Evolutionary conservation across 1,140 invertebrate genomes (phyloP).

Genomic region (Drosophila pandora): DNA sequence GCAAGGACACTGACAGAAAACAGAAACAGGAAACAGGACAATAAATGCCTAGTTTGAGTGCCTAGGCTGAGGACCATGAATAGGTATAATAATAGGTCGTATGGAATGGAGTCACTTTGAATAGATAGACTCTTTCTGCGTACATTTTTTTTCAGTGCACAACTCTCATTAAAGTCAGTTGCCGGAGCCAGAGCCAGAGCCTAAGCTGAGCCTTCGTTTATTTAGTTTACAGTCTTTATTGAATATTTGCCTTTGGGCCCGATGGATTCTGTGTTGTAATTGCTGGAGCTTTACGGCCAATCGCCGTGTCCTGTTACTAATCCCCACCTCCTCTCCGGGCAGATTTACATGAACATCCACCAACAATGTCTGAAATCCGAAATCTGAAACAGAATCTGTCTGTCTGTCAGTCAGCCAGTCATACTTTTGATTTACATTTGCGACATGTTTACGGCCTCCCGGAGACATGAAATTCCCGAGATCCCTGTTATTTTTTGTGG

Average conservation of each 20-base stretch:
- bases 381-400: background rate
- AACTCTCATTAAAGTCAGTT: conserved; percentile 1
- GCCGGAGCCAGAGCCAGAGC: background rate
- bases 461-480: conserved; percentile 25
- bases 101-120: no score
- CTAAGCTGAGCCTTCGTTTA: conserved; percentile 24
- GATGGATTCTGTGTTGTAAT: conserved; percentile 63
- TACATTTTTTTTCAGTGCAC: conserved; percentile 3
- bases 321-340: background rate
- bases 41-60: no score
- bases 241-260: conserved; percentile 58
- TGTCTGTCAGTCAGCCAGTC: conserved; percentile 4
- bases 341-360: background rate
- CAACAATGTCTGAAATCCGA: conserved; percentile 14
- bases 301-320: conserved; percentile 25
- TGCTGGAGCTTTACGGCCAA: conserved; percentile 54
- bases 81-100: background rate
- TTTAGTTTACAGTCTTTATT: conserved; percentile 69
- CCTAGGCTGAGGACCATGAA: background rate
- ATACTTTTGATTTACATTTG: conserved; percentile 42
- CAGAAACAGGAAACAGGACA: background rate
- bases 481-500: conserved; percentile 17
- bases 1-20: conserved; percentile 1
- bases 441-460: conserved; percentile 56
- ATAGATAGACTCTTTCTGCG: no score